phyloP scores from a whole-genome alignment of 2,797 vertebrate species.

The Enteromius treurensis region DNA sequence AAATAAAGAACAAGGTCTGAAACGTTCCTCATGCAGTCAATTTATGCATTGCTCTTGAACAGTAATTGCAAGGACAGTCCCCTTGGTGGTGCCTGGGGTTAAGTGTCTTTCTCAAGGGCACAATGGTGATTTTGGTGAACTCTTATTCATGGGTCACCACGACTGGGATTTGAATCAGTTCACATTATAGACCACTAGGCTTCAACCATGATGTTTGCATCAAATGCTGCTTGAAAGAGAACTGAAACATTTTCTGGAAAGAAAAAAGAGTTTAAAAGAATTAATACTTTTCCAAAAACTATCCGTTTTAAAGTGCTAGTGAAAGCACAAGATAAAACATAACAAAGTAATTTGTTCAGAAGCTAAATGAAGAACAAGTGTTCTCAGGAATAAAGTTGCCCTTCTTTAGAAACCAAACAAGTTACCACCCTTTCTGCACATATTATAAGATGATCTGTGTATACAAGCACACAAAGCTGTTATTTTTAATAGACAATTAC shows the following conservation, averaged over 20 bases:
- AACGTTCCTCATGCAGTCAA: conserved; percentile 17
- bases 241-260: background rate
- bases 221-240: background rate
- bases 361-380: background rate
- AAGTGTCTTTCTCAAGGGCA: conserved; percentile 7
- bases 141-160: background rate
- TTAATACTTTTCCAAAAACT: background rate
- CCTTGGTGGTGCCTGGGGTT: background rate
- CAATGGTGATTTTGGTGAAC: background rate
- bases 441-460: background rate
- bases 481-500: background rate
- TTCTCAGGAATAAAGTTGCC: background rate
- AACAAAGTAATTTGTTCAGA: background rate
- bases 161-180: background rate
- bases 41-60: background rate
- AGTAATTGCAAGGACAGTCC: background rate
- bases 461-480: background rate
- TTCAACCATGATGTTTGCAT: background rate
- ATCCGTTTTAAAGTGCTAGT: background rate
- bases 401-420: background rate
- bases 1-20: background rate
- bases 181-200: background rate
- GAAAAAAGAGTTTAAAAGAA: background rate
- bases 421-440: background rate
- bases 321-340: background rate